These are phyloP conservation scores for Parasteatoda tepidariorum DNA, from an alignment of 1,140 invertebrate genomes.

Conservation along the genomic window DNA sequence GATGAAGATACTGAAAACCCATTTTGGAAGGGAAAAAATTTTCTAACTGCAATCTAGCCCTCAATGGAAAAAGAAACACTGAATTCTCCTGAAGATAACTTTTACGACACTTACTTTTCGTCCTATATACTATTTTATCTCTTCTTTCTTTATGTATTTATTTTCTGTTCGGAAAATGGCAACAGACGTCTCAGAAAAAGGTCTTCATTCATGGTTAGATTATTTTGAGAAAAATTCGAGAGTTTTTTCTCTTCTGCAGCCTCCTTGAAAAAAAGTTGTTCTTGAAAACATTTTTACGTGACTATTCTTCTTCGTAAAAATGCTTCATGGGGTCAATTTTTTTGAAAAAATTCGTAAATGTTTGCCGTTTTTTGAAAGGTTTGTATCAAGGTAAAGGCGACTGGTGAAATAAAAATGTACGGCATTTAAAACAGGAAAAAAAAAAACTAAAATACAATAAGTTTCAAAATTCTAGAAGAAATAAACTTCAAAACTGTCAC, in stretches of 20 bases:
- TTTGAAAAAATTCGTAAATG: too few relatives aligned
- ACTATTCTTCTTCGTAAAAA: not conserved
- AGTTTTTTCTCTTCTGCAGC: not conserved
- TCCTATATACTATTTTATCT: slow-evolving; percentile 46
- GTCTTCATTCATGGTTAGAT: slow-evolving; percentile 54
- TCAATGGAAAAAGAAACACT: slow-evolving; percentile 38
- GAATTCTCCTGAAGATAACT: slow-evolving; percentile 53
- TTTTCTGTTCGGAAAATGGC: slow-evolving; percentile 49
- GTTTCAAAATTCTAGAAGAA: too few relatives aligned
- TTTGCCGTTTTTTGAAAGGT: too few relatives aligned
- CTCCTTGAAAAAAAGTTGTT: slow-evolving; percentile 18
- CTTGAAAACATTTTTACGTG: slow-evolving; percentile 38
- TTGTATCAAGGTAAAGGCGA: too few relatives aligned
- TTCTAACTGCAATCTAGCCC: slow-evolving; percentile 28
- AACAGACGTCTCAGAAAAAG: slow-evolving; percentile 40
- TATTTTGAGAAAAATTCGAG: too few relatives aligned
- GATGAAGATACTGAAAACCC: slow-evolving; percentile 39
- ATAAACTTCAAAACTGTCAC: too few relatives aligned
- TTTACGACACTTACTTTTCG: slow-evolving; percentile 58
- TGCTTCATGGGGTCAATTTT: too few relatives aligned
- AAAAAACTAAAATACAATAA: too few relatives aligned
- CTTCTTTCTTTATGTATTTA: slow-evolving; percentile 44
- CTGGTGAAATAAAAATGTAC: too few relatives aligned
- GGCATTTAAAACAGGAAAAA: too few relatives aligned
- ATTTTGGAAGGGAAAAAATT: slow-evolving; percentile 24